Percentiles rank a stretch among this genome's conserved stretches.
Conservation (phyloP, 2,113 vertebrate species). For the Blennius ocellaris region DNA sequence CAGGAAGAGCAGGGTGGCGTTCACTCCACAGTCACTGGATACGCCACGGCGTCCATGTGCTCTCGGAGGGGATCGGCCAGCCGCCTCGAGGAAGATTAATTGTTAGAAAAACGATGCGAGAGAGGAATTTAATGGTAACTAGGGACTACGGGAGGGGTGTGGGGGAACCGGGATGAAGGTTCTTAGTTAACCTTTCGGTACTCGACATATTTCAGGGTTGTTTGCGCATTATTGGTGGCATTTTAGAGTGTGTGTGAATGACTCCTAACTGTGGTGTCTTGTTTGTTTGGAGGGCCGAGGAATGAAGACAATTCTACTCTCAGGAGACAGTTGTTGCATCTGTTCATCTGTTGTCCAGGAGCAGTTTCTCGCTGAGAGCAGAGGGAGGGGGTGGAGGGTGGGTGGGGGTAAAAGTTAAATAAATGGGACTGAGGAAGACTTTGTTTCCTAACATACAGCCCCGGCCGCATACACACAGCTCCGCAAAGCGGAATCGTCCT, state of each 20-base stretch:
- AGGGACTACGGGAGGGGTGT: slow-evolving; percentile 36
- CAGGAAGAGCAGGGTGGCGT: slow-evolving; percentile 15
- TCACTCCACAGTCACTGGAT: slow-evolving; percentile 38
- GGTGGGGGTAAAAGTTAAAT: background rate
- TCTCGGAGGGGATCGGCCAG: slow-evolving; percentile 1
- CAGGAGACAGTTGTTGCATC: slow-evolving; percentile 47
- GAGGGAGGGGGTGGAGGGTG: too few relatives aligned
- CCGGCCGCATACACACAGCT: slow-evolving; percentile 6
- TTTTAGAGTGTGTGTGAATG: slow-evolving; percentile 54
- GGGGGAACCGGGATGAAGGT: slow-evolving; percentile 24
- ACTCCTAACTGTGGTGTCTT: slow-evolving; percentile 34
- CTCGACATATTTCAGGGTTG: slow-evolving; percentile 37
- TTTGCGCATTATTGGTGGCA: slow-evolving; percentile 38
- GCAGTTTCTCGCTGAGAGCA: slow-evolving; percentile 7
- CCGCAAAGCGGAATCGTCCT: slow-evolving; percentile 15
- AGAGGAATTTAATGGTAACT: slow-evolving; percentile 50
- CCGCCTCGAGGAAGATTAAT: slow-evolving; percentile 42
- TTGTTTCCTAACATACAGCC: slow-evolving; percentile 18
- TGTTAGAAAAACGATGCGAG: slow-evolving; percentile 40
- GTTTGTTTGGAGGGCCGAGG: slow-evolving; percentile 65
- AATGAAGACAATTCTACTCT: slow-evolving; percentile 53
- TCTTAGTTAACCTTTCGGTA: slow-evolving; percentile 30
- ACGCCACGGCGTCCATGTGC: slow-evolving; percentile 37
- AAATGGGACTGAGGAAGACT: background rate
- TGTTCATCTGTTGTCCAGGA: slow-evolving; percentile 27